These are phyloP conservation scores for Lochmaea crataegi DNA, from an alignment of 2,888 invertebrate species.

Conservation along the genomic window DNA sequence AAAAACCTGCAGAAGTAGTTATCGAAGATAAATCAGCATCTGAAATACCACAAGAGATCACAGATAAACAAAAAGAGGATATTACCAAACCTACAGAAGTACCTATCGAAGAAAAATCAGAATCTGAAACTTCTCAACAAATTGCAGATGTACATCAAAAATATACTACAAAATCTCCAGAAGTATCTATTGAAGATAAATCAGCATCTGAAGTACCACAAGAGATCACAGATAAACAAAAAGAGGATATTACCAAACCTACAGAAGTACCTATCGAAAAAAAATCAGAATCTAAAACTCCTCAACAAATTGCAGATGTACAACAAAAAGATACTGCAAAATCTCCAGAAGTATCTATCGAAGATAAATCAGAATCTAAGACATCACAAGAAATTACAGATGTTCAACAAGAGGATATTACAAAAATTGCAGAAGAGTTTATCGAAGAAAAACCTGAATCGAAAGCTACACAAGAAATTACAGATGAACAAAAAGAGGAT, in stretches of 20 bases:
- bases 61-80: neutral
- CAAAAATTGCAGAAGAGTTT: too few species aligned
- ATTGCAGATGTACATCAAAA: neutral
- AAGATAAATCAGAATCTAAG: neutral
- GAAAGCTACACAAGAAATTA: neutral
- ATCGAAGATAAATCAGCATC: neutral
- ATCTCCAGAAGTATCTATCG: neutral
- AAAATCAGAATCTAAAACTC: too few species aligned
- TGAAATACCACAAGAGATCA: slow-evolving; percentile 2
- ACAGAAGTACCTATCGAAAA: neutral
- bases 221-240: too few species aligned
- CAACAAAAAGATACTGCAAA: neutral
- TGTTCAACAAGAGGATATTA: too few species aligned
- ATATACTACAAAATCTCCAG: neutral
- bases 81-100: neutral
- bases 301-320: neutral
- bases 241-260: neutral
- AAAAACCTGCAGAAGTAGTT: slow-evolving; percentile 12
- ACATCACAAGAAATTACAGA: too few species aligned
- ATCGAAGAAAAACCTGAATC: neutral
- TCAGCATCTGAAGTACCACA: neutral
- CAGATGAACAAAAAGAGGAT: neutral
- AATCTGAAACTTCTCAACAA: neutral
- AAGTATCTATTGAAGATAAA: neutral
- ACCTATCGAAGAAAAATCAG: neutral